Base-by-base conservation (phyloP, 2,113 vertebrate species). In the Larimichthys polyactis region DNA sequence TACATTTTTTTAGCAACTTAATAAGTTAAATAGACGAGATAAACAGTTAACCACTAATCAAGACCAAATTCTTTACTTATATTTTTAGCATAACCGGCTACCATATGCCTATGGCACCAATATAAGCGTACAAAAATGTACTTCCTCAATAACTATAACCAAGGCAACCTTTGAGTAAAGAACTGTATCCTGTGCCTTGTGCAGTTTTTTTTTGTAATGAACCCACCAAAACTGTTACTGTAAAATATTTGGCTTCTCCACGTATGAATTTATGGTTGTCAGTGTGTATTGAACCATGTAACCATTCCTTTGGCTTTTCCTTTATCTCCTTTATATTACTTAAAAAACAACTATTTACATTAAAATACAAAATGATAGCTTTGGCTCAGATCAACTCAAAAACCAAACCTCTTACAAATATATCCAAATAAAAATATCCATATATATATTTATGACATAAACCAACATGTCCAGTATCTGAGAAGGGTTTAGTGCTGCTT, bases 281-380 rank as follows among this genome's bases (percentile, higher is more conserved):
- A 24, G 20, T 46, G 54, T 62, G 46, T 40, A 22, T 46, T 44
- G 29, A 52, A 44, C 22, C 0, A 0, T 62, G 20, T 24, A 27
- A 59, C 62, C 59, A n/a, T 49, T 74, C 27, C 10, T 64, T 17
- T 69, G 16, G 6, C 11, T 59, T 69, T 67, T 3, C 49, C 12
- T 65, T 67, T 51, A 71, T 36, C 74, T 78, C 36, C 24, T 27
- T 22, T 11, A 77, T 36, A 80, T 70, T 75, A 73, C 27, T 75
- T 77, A 52, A 55, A 82, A 82, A 68, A n/a, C 5, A 74, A 22
- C 3, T 79, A 79, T 84, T 63, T 75, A 90, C 85, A 85, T 22
- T 3, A 58, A 77, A 81, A 60, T 20, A 71, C 16, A 79, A 75
- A 55, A 27, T 5, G 3, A 27, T 64, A 27, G 46, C 15, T 40